These are phyloP conservation scores for Zaprionus ornatus DNA, from an alignment of 1,140 invertebrate species.

Conservation along the genomic window DNA sequence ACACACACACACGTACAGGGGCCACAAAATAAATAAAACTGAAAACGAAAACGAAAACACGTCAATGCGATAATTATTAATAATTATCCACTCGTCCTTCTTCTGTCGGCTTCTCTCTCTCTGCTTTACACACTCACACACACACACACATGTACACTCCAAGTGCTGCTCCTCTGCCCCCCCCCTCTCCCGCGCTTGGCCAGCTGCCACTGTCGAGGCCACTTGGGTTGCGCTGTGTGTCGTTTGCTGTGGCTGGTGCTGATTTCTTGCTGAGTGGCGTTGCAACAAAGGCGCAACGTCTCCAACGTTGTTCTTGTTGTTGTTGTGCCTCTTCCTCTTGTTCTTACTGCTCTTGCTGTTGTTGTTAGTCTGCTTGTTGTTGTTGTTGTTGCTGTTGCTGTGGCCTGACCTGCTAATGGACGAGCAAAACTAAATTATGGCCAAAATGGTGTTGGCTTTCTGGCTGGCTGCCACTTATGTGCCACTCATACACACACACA, in stretches of 20 bases:
- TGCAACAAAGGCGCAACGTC: slow-evolving; percentile 64
- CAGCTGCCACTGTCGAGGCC: slow-evolving; percentile 55
- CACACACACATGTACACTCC: slow-evolving; percentile 2
- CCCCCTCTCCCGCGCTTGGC: background rate
- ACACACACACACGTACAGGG: slow-evolving; percentile 21
- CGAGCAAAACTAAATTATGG: slow-evolving; percentile 80
- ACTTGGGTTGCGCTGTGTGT: slow-evolving; percentile 38
- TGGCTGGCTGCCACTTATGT: slow-evolving; percentile 80
- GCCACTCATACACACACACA: slow-evolving; percentile 57
- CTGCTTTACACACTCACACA: slow-evolving; percentile 1
- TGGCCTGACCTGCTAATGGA: slow-evolving; percentile 71
- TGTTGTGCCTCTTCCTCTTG: background rate
- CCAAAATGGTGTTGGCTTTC: slow-evolving; percentile 82
- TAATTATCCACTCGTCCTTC: slow-evolving; percentile 82
- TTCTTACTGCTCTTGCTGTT: background rate
- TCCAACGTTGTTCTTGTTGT: slow-evolving; percentile 2
- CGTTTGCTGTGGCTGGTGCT: slow-evolving; percentile 50
- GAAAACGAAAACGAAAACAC: slow-evolving; percentile 79
- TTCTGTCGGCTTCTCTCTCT: slow-evolving; percentile 42
- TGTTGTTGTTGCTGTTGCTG: slow-evolving; percentile 18
- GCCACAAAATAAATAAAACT: slow-evolving; percentile 55
- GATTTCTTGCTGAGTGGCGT: slow-evolving; percentile 69
- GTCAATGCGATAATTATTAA: slow-evolving; percentile 82
- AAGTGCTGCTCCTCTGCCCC: background rate
- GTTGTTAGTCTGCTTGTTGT: slow-evolving; percentile 2